Evolutionary conservation across 2,113 vertebrate genomes (phyloP).

Genomic region (Lophochroa leadbeateri): DNA sequence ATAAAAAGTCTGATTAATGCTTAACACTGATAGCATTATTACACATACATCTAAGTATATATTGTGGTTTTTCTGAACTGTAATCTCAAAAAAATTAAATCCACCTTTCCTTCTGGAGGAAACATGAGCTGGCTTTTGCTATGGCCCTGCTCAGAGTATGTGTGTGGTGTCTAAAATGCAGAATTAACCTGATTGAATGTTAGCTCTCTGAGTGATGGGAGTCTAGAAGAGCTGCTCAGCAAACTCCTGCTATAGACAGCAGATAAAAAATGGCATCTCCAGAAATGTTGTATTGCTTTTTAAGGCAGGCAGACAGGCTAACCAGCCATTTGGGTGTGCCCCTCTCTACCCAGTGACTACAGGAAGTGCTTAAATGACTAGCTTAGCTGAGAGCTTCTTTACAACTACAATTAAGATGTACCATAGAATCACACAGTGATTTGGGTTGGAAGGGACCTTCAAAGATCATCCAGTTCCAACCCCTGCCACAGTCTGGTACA

Average conservation of each 20-base stretch:
- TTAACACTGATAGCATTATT: too few relatives aligned
- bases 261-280: not conserved
- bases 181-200: not conserved
- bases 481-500: not conserved
- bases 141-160: not conserved
- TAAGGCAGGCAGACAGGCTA: not conserved
- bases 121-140: rapidly evolving
- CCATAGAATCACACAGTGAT: not conserved
- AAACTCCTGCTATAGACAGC: not conserved
- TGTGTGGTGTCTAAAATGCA: not conserved
- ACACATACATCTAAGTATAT: too few relatives aligned
- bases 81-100: not conserved
- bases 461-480: not conserved
- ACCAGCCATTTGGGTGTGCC: not conserved
- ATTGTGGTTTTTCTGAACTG: too few relatives aligned
- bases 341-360: not conserved
- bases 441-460: not conserved
- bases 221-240: not conserved
- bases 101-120: not conserved
- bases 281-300: not conserved
- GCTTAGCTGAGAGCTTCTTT: not conserved
- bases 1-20: too few relatives aligned
- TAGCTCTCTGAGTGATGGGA: rapidly evolving
- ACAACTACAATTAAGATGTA: not conserved
- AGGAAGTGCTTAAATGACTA: not conserved